phyloP scores from a whole-genome alignment of 2,113 vertebrate genomes.

The Lycaon pictus region DNA sequence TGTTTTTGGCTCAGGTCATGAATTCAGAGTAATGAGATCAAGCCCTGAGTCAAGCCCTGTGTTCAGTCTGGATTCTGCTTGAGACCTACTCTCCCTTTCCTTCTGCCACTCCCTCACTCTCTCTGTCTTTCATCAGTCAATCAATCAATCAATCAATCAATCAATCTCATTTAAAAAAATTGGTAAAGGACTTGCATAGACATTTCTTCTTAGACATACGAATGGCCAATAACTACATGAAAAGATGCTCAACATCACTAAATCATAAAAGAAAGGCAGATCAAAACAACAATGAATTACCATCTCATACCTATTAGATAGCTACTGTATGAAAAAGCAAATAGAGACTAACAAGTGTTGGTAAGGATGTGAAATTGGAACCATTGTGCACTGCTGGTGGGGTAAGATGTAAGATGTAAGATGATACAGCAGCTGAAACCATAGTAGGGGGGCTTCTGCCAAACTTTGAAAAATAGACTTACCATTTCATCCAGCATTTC shows the following conservation, averaged over 20 bases:
- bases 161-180: neutral
- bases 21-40: neutral
- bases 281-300: neutral
- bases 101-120: neutral
- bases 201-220: neutral
- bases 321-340: neutral
- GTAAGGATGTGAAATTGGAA: neutral
- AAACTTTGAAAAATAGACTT: neutral
- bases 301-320: neutral
- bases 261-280: neutral
- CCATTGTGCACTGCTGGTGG: neutral
- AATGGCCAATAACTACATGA: neutral
- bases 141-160: neutral
- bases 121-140: neutral
- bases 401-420: neutral
- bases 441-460: neutral
- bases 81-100: no score
- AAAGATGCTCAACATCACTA: neutral
- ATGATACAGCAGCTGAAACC: neutral
- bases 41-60: no score
- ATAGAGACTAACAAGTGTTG: neutral
- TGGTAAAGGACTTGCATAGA: neutral
- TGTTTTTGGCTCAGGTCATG: neutral
- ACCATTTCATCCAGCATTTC: neutral
- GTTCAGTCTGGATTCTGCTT: no score